Percentiles rank a stretch among this genome's conserved stretches.
Evolutionary conservation across 2,888 invertebrate species (phyloP).

Genomic region (Spodoptera exigua): DNA sequence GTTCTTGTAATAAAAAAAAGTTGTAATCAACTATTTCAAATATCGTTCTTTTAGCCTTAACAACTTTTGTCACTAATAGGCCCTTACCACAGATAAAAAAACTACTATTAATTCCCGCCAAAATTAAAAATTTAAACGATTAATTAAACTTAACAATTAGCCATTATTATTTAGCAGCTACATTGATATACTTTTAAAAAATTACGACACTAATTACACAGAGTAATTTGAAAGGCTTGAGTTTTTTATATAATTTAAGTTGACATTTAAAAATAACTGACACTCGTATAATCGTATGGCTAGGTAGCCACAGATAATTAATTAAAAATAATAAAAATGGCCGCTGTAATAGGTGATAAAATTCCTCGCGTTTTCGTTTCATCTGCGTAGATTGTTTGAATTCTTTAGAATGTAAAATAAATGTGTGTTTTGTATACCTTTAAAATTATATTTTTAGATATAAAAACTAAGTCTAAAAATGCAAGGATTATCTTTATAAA

Average conservation of each 20-base stretch:
- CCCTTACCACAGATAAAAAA: not conserved
- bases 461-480: no score
- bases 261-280: constrained; percentile 33
- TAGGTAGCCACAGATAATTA: constrained; percentile 11
- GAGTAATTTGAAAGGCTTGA: constrained; percentile 12
- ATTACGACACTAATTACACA: constrained; percentile 31
- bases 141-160: constrained; percentile 8
- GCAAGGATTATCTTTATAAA: no score
- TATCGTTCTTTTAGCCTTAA: no score
- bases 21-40: no score
- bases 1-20: not conserved
- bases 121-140: constrained; percentile 21
- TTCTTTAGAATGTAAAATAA: not conserved
- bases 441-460: no score
- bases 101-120: constrained; percentile 5
- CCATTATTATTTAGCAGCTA: not conserved
- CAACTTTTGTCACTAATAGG: constrained; percentile 8
- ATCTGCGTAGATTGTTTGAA: not conserved
- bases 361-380: constrained; percentile 6
- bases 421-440: no score
- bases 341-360: constrained; percentile 3
- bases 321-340: constrained; percentile 19
- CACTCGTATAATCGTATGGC: constrained; percentile 22
- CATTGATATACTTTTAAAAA: constrained; percentile 23
- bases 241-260: constrained; percentile 1